Evolutionary conservation across 2,888 invertebrate genomes (phyloP).

Genomic region (Sphecodes monilicornis): DNA sequence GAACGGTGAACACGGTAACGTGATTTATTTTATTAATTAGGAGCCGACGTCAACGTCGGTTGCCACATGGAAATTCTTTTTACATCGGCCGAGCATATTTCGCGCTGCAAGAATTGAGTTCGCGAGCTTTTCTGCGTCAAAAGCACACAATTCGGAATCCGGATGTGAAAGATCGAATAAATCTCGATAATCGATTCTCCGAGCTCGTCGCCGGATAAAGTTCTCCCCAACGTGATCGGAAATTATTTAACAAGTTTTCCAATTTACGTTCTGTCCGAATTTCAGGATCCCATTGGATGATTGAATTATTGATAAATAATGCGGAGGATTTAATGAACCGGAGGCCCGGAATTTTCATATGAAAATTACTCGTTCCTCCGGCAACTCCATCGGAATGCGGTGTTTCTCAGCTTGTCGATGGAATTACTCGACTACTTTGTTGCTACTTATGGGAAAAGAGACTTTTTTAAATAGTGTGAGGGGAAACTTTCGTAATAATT

Average conservation of each 20-base stretch:
- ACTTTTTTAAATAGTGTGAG: too few species aligned
- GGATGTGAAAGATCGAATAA: background rate
- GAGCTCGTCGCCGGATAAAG: background rate
- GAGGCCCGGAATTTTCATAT: background rate
- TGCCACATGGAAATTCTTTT: background rate
- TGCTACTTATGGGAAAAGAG: too few species aligned
- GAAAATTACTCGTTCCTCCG: background rate
- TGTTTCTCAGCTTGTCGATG: background rate
- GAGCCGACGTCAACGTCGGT: background rate
- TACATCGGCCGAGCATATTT: background rate
- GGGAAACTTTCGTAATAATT: too few species aligned
- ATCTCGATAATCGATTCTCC: background rate
- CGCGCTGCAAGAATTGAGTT: background rate
- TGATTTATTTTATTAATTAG: slow-evolving; percentile 15
- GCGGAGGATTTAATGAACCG: background rate
- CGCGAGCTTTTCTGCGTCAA: too few species aligned
- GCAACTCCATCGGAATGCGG: background rate
- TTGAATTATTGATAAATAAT: background rate
- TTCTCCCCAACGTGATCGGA: background rate
- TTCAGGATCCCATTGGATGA: background rate
- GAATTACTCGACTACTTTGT: background rate
- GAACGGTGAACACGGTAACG: background rate
- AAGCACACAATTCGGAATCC: background rate
- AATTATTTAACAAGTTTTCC: background rate
- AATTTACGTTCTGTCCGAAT: background rate